Percentiles rank a stretch among this genome's conserved stretches.
Evolutionary conservation across 2,113 vertebrate species (phyloP).

Genomic region (Strigops habroptila): DNA sequence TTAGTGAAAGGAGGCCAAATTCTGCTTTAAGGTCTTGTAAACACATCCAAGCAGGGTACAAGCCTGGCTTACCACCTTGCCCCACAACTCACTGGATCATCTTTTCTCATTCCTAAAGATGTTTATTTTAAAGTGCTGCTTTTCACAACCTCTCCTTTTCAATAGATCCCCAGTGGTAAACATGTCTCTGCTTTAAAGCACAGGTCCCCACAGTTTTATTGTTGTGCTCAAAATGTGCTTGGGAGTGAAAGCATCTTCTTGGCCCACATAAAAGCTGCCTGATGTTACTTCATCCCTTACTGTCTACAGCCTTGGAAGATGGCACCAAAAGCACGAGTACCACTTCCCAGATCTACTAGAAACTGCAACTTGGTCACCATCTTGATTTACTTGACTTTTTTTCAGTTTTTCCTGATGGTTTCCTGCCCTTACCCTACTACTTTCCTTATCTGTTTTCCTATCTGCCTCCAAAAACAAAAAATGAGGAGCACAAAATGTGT

Average conservation of each 20-base stretch:
- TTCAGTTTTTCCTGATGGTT: neutral
- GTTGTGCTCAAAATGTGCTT: neutral
- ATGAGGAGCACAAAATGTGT: neutral
- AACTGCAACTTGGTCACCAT: neutral
- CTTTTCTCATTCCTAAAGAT: neutral
- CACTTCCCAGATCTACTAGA: neutral
- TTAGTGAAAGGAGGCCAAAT: neutral
- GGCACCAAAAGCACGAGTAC: neutral
- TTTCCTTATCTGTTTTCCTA: neutral
- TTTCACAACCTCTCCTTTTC: neutral
- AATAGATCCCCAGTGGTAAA: neutral
- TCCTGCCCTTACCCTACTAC: neutral
- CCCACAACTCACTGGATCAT: rapidly evolving
- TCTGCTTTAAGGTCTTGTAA: neutral
- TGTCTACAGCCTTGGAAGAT: neutral
- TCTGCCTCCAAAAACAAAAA: neutral
- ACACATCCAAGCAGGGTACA: neutral
- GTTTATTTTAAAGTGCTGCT: neutral
- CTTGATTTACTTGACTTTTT: neutral
- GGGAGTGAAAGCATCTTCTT: neutral
- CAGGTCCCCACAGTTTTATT: neutral
- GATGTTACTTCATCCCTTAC: neutral
- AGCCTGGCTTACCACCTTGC: neutral
- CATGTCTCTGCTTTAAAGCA: neutral
- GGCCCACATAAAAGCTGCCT: neutral